Percentiles rank a stretch among this genome's conserved stretches.
Conservation (phyloP, 2,888 invertebrate species). For the Callinectes sapidus region DNA sequence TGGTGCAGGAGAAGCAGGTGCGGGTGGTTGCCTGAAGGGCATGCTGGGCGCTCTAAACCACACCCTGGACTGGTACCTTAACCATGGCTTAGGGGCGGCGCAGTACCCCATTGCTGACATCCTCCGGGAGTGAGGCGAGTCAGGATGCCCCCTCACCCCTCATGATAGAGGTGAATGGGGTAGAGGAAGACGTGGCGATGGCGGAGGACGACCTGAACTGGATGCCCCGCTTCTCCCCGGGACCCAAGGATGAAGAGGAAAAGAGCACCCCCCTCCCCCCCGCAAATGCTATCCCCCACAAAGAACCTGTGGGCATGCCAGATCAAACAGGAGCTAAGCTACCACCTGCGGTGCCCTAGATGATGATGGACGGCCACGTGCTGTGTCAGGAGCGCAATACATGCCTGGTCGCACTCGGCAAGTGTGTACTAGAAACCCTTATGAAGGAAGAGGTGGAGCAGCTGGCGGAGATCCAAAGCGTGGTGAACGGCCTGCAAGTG, state of each 20-base stretch:
- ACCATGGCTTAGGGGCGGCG: slow-evolving; percentile 75
- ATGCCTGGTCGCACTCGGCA: slow-evolving; percentile 63
- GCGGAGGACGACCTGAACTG: slow-evolving; percentile 34
- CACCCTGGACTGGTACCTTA: slow-evolving; percentile 64
- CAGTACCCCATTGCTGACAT: slow-evolving; percentile 76
- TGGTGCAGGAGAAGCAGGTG: slow-evolving; percentile 76
- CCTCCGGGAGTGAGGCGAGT: slow-evolving; percentile 73
- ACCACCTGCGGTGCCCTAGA: slow-evolving; percentile 55
- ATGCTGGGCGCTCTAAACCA: slow-evolving; percentile 56
- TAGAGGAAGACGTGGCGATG: slow-evolving; percentile 70
- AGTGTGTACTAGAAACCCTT: slow-evolving; percentile 57
- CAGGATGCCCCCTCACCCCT: slow-evolving; percentile 51
- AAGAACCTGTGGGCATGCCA: slow-evolving; percentile 59
- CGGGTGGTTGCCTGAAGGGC: slow-evolving; percentile 75
- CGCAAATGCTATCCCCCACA: slow-evolving; percentile 54
- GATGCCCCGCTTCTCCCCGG: neutral
- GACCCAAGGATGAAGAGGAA: neutral
- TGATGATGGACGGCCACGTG: slow-evolving; percentile 62
- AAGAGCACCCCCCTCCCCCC: slow-evolving; percentile 47
- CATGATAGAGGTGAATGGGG: slow-evolving; percentile 64
- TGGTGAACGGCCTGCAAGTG: slow-evolving; percentile 55
- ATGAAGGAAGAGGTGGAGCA: slow-evolving; percentile 58
- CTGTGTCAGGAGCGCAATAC: slow-evolving; percentile 55
- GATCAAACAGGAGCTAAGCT: slow-evolving; percentile 57
- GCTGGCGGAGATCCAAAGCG: slow-evolving; percentile 53